phyloP scores from a whole-genome alignment of 2,797 vertebrate species.

The Syncerus caffer region DNA sequence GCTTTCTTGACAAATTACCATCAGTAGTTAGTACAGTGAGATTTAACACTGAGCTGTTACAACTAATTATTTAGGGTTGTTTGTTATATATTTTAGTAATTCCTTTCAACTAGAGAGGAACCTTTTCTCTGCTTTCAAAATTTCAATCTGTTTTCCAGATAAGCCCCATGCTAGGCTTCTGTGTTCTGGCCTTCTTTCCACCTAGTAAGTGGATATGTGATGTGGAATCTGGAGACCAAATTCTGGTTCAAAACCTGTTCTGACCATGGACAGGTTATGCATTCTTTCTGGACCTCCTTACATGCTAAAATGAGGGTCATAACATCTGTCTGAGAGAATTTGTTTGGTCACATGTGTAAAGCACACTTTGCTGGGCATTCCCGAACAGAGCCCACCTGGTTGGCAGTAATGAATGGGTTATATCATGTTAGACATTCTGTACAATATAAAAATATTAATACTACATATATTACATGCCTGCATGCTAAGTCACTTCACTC shows the following conservation, averaged over 20 bases:
- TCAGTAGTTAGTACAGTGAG: not conserved
- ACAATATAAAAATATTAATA: not conserved
- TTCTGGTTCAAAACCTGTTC: not conserved
- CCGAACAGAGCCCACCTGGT: too few species aligned
- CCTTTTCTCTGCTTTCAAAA: slow-evolving; percentile 9
- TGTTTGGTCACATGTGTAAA: not conserved
- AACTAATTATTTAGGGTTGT: not conserved
- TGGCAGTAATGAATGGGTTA: not conserved
- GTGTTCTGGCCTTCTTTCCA: not conserved
- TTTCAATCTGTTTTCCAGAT: not conserved
- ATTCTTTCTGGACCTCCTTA: not conserved
- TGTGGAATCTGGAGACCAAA: not conserved
- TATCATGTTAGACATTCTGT: not conserved
- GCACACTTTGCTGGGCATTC: too few species aligned
- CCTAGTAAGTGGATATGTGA: not conserved
- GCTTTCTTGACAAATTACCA: not conserved
- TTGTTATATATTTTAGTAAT: slow-evolving; percentile 2
- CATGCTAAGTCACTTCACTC: not conserved
- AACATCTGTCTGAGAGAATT: not conserved
- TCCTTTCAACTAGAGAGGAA: not conserved
- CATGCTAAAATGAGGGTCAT: not conserved
- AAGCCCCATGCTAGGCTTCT: not conserved
- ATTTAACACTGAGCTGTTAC: slow-evolving; percentile 14
- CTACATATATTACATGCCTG: not conserved
- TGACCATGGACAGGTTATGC: not conserved